Evolutionary conservation across 2,888 invertebrate species (phyloP), one percentile per base, ranked within the genome.

Genomic region (Dichetophora obliterata): DNA sequence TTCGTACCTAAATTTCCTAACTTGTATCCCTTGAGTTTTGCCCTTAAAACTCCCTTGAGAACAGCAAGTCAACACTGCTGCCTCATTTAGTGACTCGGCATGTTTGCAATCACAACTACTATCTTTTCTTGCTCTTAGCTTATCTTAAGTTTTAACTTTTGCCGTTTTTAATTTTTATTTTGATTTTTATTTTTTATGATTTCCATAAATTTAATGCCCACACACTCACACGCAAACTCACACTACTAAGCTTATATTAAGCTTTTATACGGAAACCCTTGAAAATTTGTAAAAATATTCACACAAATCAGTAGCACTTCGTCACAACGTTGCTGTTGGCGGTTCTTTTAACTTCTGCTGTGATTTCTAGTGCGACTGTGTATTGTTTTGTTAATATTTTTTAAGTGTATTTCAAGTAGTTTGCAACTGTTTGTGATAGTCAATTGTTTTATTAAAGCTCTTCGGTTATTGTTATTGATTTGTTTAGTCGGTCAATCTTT

Each of bases 281-380:
- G 24, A 59, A 14, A 59, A 59, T 22, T 59, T 59, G 9, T 27
- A 11, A 59, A 59, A 59, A 22, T 57, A 27, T 59, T 59, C 24
- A 59, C 16, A 27, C 59, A 59, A 59, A 59, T 59, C 59, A 59
- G 59, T 59, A 27, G 27, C 59, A 27, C 59, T 24, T 59, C 24
- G 27, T 59, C 59, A 22, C 59, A 27, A 27, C 59, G 27, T 14
- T 14, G 16, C 14, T 1, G 11, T 14, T 27, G 59, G 59, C 27
- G 24, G 19, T 54, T 19, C 22, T 54, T 59, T 59, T 59, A 27
- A 27, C 6, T 59, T 14, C 59, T 59, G 24, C 14, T 22, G 57
- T 22, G 27, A 27, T 59, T 27, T 59, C 27, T 22, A 24, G 3
- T 59, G 43, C 3, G 14, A 43, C 43, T 43, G 11, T 43, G 43